These are phyloP conservation scores for Bombus soroeensis DNA, from an alignment of 1,140 invertebrate genomes.

Conservation along the genomic window DNA sequence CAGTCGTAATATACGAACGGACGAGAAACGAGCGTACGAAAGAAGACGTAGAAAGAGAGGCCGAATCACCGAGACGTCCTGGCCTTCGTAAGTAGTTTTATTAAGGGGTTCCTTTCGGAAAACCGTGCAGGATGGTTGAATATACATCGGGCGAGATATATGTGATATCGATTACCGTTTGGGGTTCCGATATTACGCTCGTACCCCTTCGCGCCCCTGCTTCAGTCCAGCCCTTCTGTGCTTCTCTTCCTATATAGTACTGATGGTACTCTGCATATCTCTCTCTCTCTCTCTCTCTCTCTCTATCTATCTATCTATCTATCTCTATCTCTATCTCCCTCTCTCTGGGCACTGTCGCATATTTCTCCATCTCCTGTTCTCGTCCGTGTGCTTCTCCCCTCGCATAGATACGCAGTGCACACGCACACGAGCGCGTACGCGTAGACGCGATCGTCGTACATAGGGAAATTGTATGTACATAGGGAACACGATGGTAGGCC, in stretches of 20 bases:
- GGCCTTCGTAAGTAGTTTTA: conserved; percentile 67
- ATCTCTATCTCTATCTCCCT: conserved; percentile 7
- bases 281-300: not conserved
- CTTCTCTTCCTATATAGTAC: conserved; percentile 49
- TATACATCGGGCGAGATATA: conserved; percentile 75
- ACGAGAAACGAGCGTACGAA: conserved; percentile 45
- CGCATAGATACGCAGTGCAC: conserved; percentile 22
- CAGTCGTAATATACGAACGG: conserved; percentile 59
- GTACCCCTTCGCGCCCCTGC: conserved; percentile 61
- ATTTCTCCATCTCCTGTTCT: conserved; percentile 50
- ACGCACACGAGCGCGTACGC: not conserved
- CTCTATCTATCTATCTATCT: not conserved
- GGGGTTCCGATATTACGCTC: conserved; percentile 77
- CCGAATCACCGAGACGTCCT: conserved; percentile 35
- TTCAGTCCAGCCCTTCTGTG: conserved; percentile 37
- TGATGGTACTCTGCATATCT: conserved; percentile 31
- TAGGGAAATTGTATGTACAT: conserved; percentile 59
- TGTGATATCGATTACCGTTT: conserved; percentile 80
- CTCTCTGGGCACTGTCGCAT: conserved; percentile 46
- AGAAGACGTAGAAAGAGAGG: conserved; percentile 36
- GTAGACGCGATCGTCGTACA: conserved; percentile 27
- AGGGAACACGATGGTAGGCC: conserved; percentile 30
- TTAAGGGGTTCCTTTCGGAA: conserved; percentile 70
- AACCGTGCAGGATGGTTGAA: conserved; percentile 69
- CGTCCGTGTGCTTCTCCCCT: conserved; percentile 43